Evolutionary conservation across 1,140 invertebrate species (phyloP), one percentile per base, ranked within the genome.

Genomic region (Drosophila auraria): DNA sequence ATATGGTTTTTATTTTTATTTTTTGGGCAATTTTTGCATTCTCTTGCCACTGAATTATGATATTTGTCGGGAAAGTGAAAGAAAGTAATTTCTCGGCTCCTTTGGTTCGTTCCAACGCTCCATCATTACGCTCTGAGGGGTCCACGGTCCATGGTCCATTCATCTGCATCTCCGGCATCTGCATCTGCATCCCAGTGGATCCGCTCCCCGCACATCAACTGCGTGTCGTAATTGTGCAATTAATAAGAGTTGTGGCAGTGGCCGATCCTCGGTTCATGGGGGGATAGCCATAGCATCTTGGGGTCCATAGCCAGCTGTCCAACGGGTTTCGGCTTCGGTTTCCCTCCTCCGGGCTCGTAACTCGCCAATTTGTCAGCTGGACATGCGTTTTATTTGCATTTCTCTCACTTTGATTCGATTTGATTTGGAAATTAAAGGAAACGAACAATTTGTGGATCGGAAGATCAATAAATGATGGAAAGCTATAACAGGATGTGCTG

Each of bases 161-260:
- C 54, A 57, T 60, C 66, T 50, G 25, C 66, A 64, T 50, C 65
- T 65, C 33, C 36, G 20, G 3, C 25, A 33, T 38, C 54, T 11
- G 4, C 45, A 51, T 51, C 53, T 36, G 15, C 42, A 27, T n/a
- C n/a, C 23, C 27, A 15, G 30, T 44, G 23, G 30, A 17, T 47
- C 23, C 36, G 23, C 40, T 57, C 65, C 53, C 66, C 44, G 40
- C 82, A 90, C 86, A 82, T 86, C 82, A 86, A 82, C 83, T 86
- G 78, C 87, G 79, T 90, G 87, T 80, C 82, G 82, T 90, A 91
- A 90, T 90, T 90, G 86, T 91, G 87, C 87, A 90, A 91, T 90
- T 91, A 90, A 91, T 87, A 83, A 80, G 74, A 81, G 71, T 73
- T 74, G 71, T 66, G 47, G 54, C 58, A 20, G 40, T 44, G 70